Conservation (phyloP, 2,888 invertebrate species). For the Cephus rjabovi region DNA sequence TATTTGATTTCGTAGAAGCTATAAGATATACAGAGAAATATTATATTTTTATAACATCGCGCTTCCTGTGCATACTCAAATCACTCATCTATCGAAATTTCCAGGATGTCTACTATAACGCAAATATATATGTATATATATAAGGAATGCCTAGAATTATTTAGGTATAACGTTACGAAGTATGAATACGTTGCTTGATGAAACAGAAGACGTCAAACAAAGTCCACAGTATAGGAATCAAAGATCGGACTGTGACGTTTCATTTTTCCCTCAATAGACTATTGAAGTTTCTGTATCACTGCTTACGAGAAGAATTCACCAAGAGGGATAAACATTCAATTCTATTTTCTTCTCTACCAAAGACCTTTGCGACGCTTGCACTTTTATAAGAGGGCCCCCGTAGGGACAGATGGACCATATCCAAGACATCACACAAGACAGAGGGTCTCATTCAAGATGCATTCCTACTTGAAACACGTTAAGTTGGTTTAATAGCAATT, state of each 20-base stretch:
- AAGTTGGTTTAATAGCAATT: not conserved
- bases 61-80: too few species aligned
- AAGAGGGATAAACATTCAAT: not conserved
- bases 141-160: not conserved
- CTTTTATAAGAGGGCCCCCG: not conserved
- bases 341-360: not conserved
- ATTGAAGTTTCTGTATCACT: not conserved
- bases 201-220: slow-evolving; percentile 26
- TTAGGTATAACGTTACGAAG: not conserved
- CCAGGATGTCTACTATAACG: too few species aligned
- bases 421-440: slow-evolving; percentile 7
- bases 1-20: too few species aligned
- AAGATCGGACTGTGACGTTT: slow-evolving; percentile 39
- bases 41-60: too few species aligned
- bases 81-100: too few species aligned
- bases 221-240: slow-evolving; percentile 29
- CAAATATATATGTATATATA: too few species aligned
- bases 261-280: slow-evolving; percentile 1
- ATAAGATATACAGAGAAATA: too few species aligned
- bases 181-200: slow-evolving; percentile 35
- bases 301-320: not conserved
- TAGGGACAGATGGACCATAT: slow-evolving; percentile 3
- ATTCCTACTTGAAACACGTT: not conserved
- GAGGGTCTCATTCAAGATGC: not conserved
- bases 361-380: slow-evolving; percentile 4